These are phyloP conservation scores for Acronicta aceris DNA, from an alignment of 2,888 invertebrate genomes.

Conservation along the genomic window DNA sequence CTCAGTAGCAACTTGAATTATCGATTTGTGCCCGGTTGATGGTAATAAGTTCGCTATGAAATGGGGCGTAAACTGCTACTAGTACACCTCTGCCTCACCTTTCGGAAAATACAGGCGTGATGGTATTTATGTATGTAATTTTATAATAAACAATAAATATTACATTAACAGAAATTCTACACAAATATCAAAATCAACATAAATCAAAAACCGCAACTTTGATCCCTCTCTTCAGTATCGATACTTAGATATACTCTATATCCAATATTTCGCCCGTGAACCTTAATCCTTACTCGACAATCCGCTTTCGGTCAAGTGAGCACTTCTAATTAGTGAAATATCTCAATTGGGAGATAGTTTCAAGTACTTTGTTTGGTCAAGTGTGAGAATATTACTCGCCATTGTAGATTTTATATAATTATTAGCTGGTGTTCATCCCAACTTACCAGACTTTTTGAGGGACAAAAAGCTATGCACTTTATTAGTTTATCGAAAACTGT, in stretches of 20 bases:
- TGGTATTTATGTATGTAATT: too few relatives aligned
- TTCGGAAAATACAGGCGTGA: too few relatives aligned
- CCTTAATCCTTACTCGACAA: slow-evolving; percentile 47
- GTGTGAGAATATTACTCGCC: slow-evolving; percentile 13
- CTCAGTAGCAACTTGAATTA: too few relatives aligned
- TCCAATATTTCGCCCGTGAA: slow-evolving; percentile 23
- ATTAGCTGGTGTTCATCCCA: too few relatives aligned
- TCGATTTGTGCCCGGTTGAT: too few relatives aligned
- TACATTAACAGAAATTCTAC: neutral
- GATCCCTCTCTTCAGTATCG: neutral
- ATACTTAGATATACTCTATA: neutral
- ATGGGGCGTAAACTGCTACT: too few relatives aligned
- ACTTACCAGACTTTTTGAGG: too few relatives aligned
- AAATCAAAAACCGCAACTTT: slow-evolving; percentile 2
- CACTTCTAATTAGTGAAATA: slow-evolving; percentile 72
- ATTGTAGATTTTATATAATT: neutral
- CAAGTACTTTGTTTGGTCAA: slow-evolving; percentile 35
- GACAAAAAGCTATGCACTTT: too few relatives aligned
- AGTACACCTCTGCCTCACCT: too few relatives aligned
- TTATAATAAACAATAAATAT: too few relatives aligned
- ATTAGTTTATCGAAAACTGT: too few relatives aligned
- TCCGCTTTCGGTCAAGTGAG: slow-evolving; percentile 69
- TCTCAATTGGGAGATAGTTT: slow-evolving; percentile 73
- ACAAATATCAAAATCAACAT: neutral
- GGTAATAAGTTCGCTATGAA: too few relatives aligned